Conservation (phyloP, 2,888 invertebrate species). For the Drosophila anceps region DNA sequence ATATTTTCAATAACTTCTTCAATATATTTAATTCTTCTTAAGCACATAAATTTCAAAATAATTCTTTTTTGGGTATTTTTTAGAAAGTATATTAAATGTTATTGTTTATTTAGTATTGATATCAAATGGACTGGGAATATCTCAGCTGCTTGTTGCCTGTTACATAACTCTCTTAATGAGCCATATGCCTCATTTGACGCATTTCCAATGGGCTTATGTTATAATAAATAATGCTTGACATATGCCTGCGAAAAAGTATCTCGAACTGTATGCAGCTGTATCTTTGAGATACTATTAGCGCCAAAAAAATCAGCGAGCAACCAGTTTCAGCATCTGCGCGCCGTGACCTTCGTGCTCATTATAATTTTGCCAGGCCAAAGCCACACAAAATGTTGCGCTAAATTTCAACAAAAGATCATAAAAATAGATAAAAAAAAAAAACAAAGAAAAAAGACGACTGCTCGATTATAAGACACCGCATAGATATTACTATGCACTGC, state of each 20-base stretch:
- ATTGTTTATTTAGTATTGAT: too few relatives aligned
- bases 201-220: background rate
- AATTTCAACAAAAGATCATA: slow-evolving; percentile 34
- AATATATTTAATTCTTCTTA: too few relatives aligned
- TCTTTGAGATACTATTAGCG: slow-evolving; percentile 43
- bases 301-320: slow-evolving; percentile 16
- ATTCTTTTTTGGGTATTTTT: too few relatives aligned
- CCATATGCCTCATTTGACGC: background rate
- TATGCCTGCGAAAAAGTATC: slow-evolving; percentile 29
- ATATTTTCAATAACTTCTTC: too few relatives aligned
- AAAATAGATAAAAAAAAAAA: slow-evolving; percentile 1
- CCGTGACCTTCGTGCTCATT: slow-evolving; percentile 74
- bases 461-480: slow-evolving; percentile 1
- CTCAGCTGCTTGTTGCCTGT: background rate
- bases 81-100: too few relatives aligned
- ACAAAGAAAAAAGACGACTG: background rate
- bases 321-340: slow-evolving; percentile 44
- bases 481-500: background rate
- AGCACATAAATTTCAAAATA: too few relatives aligned
- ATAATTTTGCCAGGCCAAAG: slow-evolving; percentile 44
- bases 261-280: slow-evolving; percentile 23
- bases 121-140: too few relatives aligned
- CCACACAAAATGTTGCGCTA: slow-evolving; percentile 34
- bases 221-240: slow-evolving; percentile 61
- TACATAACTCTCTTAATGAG: background rate